Evolutionary conservation across 2,113 vertebrate species (phyloP), one percentile per base, ranked within the genome.

Genomic region (Halichoeres trimaculatus): DNA sequence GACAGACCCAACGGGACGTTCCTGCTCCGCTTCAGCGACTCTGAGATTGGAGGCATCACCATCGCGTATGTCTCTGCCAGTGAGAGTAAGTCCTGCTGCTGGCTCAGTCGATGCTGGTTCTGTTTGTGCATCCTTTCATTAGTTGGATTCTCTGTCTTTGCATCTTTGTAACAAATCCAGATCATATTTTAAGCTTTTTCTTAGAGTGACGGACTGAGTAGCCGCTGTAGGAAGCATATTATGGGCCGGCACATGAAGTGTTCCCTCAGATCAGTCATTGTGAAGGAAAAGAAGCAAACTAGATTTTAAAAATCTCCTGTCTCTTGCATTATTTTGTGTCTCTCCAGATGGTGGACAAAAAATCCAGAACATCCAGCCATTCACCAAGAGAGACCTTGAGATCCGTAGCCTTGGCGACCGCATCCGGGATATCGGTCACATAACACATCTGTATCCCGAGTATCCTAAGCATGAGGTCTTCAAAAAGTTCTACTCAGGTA

Each of bases 1-100:
- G 86, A 90, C 0, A 85, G 92, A 55, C 94, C 94, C 0, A 94
- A 95, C 0, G 98, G 98, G 14, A 98, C 96, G 0, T 99, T 99
- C 88, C 89, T 99, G 66, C 95, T 99, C 8, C 96, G 98, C 77
- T 99, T 98, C 84, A 99, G 98, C 10, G 98, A 99, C 91, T 99
- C 98, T 0, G 98, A 99, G 90, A 98, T 99, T 0, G 97, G 98
- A 0, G 98, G 97, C 20, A 95, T 99, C 91, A 99, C 97, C 45
- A 99, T 99, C 1, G 98, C 98, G 20, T 96, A 98, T 0, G 94
- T 99, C 52, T 93, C 92, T 30, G 71, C 78, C 10, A 10, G 26
- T 30, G 94, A 94, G 10, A 87, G 93, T 94, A 86, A 63, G 93
- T 85, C 12, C 57, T 52, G 19, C 0, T 54, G 38, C 34, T 14